Percentiles rank a stretch among this genome's conserved stretches.
phyloP scores from a whole-genome alignment of 2,113 vertebrate genomes.

The Odobenus rosmarus region DNA sequence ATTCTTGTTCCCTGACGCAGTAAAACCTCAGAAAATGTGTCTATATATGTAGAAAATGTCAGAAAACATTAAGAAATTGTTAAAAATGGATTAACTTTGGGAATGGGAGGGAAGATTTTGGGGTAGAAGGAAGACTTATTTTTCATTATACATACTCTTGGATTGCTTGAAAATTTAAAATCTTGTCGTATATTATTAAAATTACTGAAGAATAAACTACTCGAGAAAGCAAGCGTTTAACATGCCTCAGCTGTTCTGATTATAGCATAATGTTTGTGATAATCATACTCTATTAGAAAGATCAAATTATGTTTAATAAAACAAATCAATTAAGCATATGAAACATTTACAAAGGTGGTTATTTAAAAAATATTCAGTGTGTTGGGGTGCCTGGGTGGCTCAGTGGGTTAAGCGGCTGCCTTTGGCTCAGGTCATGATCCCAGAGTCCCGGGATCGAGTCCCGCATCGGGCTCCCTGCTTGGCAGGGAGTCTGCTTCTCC shows the following conservation, averaged over 20 bases:
- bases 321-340: conserved; percentile 41
- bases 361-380: neutral
- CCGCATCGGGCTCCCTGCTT: no score
- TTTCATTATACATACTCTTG: neutral
- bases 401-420: no score
- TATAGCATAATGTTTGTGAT: conserved; percentile 38
- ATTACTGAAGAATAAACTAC: conserved; percentile 28
- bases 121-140: neutral
- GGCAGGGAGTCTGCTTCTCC: no score
- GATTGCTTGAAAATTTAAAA: conserved; percentile 29
- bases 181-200: neutral
- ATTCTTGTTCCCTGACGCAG: neutral
- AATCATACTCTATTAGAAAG: conserved; percentile 30
- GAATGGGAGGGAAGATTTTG: neutral
- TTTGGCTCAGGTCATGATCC: no score
- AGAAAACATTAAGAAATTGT: conserved; percentile 16
- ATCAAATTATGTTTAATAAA: conserved; percentile 59
- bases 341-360: conserved; percentile 10
- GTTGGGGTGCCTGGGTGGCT: neutral
- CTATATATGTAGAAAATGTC: neutral
- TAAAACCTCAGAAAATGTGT: neutral
- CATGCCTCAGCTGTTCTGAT: neutral
- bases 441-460: no score
- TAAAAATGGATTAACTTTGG: conserved; percentile 14
- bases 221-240: conserved; percentile 24